A percentile compares a stretch with the other conserved stretches of the same genome.
These are phyloP conservation scores for human DNA, from an alignment of 2,113 vertebrate genomes.

Conservation along the genomic window DNA sequence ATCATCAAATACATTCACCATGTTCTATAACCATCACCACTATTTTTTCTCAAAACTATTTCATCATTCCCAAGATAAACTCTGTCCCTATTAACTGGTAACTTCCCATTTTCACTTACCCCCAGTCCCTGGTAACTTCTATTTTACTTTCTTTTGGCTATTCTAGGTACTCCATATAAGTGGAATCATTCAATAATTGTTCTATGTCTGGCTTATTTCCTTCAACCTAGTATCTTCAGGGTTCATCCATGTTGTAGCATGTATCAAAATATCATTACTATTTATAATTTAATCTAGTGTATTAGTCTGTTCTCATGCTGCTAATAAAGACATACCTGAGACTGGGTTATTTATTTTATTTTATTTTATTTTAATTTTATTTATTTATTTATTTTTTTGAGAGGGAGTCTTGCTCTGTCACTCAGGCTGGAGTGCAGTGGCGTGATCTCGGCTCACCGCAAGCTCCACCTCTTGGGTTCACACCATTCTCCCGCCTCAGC, in stretches of 20 bases:
- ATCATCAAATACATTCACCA: slow-evolving; percentile 18
- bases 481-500: no score
- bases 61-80: neutral
- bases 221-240: neutral
- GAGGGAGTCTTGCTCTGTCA: no score
- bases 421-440: no score
- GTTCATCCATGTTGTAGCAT: neutral
- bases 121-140: neutral
- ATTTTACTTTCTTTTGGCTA: neutral
- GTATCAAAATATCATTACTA: neutral
- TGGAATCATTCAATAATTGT: neutral
- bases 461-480: no score
- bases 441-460: no score
- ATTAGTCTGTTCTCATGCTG: neutral
- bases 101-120: neutral
- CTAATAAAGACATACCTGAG: no score
- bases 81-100: neutral
- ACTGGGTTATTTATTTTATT: no score
- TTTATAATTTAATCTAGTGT: neutral
- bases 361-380: no score
- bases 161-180: neutral
- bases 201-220: neutral
- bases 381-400: no score
- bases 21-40: neutral
- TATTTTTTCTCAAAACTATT: neutral